Evolutionary conservation across 2,113 vertebrate species (phyloP).

Genomic region (Zosterops hypoxanthus): DNA sequence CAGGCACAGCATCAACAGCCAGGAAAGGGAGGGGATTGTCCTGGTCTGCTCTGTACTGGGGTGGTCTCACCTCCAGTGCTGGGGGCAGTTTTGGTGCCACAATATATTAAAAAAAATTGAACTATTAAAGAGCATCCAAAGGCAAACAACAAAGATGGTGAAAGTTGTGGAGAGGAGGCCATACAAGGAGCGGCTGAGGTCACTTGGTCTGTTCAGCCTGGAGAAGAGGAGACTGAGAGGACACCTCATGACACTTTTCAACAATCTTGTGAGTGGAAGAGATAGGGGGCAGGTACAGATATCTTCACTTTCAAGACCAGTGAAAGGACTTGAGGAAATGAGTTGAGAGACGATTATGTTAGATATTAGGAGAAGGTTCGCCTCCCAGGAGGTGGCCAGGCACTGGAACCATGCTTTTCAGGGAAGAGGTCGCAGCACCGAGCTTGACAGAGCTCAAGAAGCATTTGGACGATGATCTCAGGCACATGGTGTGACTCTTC

Average conservation of each 20-base stretch:
- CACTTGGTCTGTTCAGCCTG: background rate
- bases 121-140: background rate
- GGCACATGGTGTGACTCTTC: background rate
- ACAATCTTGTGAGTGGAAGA: accelerated
- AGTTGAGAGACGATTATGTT: background rate
- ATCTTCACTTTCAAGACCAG: background rate
- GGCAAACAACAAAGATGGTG: background rate
- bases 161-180: background rate
- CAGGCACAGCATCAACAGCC: accelerated
- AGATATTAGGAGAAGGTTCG: background rate
- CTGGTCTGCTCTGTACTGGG: accelerated
- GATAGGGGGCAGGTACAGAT: background rate
- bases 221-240: background rate
- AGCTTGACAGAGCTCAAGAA: background rate
- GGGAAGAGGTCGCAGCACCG: background rate
- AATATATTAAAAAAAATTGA: background rate
- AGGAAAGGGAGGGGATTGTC: background rate
- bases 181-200: background rate
- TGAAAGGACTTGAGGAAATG: background rate
- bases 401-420: background rate
- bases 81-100: background rate
- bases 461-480: background rate
- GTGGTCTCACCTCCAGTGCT: accelerated
- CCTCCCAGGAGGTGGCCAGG: background rate
- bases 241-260: background rate